These are phyloP conservation scores for Pedetes capensis DNA, from an alignment of 2,113 vertebrate genomes.

Conservation along the genomic window DNA sequence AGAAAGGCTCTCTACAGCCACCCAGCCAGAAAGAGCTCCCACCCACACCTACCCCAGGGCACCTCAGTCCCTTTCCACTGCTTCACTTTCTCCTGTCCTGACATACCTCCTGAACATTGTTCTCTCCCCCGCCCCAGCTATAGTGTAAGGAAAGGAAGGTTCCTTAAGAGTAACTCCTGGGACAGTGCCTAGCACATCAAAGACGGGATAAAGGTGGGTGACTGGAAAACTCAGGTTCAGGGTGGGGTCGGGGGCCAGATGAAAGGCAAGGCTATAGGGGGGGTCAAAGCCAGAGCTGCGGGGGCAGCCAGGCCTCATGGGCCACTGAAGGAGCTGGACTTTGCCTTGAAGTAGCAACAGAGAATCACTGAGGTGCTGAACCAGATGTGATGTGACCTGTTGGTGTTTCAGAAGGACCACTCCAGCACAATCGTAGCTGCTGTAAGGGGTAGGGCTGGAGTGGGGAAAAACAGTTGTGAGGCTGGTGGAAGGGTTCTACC, in stretches of 20 bases:
- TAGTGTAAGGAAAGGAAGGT: background rate
- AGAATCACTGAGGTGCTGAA: background rate
- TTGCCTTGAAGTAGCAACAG: background rate
- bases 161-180: background rate
- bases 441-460: background rate
- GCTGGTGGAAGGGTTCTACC: background rate
- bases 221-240: background rate
- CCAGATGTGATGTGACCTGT: accelerated
- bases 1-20: background rate
- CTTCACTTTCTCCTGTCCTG: background rate
- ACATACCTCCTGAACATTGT: background rate
- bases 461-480: background rate
- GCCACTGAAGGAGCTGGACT: background rate
- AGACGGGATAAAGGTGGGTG: accelerated
- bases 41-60: accelerated
- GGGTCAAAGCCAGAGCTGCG: background rate
- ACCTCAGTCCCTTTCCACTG: background rate
- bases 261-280: background rate
- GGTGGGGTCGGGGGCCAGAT: background rate
- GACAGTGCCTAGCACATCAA: background rate
- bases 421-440: accelerated
- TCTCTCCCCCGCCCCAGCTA: background rate
- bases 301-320: background rate
- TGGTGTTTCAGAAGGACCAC: background rate
- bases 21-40: too few relatives aligned